A percentile compares a stretch with the other conserved stretches of the same genome.
Evolutionary conservation across 2,113 vertebrate species (phyloP).

Genomic region (Coptodon bakossiorum): DNA sequence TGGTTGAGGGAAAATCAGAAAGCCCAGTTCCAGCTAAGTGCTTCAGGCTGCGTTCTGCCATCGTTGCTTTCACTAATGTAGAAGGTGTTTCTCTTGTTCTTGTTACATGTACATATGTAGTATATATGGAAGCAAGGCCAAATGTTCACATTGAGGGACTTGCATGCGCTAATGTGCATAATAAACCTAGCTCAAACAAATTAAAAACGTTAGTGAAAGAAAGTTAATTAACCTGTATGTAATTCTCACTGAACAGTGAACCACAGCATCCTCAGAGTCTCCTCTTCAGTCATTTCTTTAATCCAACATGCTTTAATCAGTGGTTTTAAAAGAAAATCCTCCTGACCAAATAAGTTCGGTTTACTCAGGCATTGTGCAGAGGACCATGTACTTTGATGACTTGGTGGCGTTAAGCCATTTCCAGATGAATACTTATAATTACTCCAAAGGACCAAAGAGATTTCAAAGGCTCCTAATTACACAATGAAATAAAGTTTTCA

Average conservation of each 20-base stretch:
- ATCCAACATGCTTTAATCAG: neutral
- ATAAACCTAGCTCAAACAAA: neutral
- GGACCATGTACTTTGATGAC: neutral
- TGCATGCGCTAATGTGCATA: neutral
- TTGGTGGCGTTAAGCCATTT: neutral
- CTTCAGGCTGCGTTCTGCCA: neutral
- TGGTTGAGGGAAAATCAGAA: neutral
- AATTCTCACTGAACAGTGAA: neutral
- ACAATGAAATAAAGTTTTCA: neutral
- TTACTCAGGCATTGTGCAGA: neutral
- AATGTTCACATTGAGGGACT: neutral
- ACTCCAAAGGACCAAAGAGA: neutral
- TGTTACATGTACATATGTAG: neutral
- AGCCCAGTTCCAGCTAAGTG: neutral
- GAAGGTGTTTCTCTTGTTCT: neutral
- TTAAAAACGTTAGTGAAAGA: neutral
- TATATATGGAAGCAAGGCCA: neutral
- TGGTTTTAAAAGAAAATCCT: conserved; percentile 5
- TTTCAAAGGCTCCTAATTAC: neutral
- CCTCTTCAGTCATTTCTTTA: neutral
- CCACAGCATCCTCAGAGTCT: neutral
- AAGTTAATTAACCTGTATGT: neutral
- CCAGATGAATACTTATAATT: conserved; percentile 7
- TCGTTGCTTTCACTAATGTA: neutral
- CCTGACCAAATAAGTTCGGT: neutral